These are phyloP conservation scores for Corythornis madagascariensis DNA, from an alignment of 2,113 vertebrate genomes.

Conservation along the genomic window DNA sequence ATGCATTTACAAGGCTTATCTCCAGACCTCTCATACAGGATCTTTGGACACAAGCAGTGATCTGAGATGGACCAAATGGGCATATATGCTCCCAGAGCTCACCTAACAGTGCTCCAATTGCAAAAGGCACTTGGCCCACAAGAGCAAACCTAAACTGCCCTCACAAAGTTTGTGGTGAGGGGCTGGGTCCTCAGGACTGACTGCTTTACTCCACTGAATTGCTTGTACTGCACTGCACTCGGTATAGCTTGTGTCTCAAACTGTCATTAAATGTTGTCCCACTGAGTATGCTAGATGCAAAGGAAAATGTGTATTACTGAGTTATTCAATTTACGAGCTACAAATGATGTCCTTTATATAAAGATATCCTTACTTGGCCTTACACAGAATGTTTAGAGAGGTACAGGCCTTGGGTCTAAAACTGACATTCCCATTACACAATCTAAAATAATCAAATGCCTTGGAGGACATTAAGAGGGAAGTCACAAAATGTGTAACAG, in stretches of 20 bases:
- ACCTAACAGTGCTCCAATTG: not conserved
- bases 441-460: conserved; percentile 45
- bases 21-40: not conserved
- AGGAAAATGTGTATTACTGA: not conserved
- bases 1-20: not conserved
- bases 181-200: not conserved
- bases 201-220: not conserved
- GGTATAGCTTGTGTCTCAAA: not conserved
- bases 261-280: not conserved
- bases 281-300: not conserved
- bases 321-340: not conserved
- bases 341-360: not conserved
- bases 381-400: not conserved
- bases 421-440: not conserved
- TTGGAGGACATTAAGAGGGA: not conserved
- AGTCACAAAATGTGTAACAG: not conserved
- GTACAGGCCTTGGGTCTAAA: conserved; percentile 5
- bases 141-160: not conserved
- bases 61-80: not conserved
- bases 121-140: not conserved
- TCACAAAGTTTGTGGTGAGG: not conserved
- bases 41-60: rapidly evolving
- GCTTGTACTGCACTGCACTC: not conserved
- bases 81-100: rapidly evolving
- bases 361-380: not conserved